Base-by-base conservation (phyloP, 2,113 vertebrate species). In the Phyllostomus hastatus region DNA sequence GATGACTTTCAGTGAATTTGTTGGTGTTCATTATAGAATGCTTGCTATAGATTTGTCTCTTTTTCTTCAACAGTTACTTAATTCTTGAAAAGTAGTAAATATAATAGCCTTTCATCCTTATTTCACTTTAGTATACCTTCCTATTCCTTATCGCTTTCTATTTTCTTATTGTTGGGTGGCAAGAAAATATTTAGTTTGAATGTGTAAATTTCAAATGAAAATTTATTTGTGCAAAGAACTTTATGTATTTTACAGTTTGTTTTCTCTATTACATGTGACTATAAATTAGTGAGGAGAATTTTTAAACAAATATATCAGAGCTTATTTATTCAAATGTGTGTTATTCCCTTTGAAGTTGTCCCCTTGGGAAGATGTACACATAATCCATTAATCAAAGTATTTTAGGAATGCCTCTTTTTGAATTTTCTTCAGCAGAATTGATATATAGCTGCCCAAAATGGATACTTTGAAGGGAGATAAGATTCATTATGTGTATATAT, bases 311-410 rank as follows among this genome's bases (percentile, higher is more conserved):
- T 86, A 61, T 24, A 92, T 87, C 35, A 88, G 67, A 88, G 14
- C 35, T 20, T 83, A 7, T 78, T 96, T 92, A 90, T 96, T 92
- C 31, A 85, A 85, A 75, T 85, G 12, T 90, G 41, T 97, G 61
- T 70, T 95, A 57, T 33, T 97, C 4, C 14, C 19, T 92, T 94
- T 95, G 81, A 90, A 94, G 33, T 95, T 46, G 22, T 83, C 33
- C n/a, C n/a, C 38, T 90, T 94, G 82, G 78, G 92, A 93, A 92
- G 75, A 90, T 86, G 4, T 57, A 88, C 79, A 82, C 24, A 75
- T 90, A 73, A 78, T 92, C 67, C 46, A 82, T 96, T 72, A 96
- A 88, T 93, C 87, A 81, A 81, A 76, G 50, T 90, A 66, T 75
- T 96, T 96, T 83, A 88, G 41, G 46, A 94, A 5, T 93, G 54